Evolutionary conservation across 2,113 vertebrate species (phyloP), one percentile per base, ranked within the genome.

Genomic region (Coptodon bakossiorum): DNA sequence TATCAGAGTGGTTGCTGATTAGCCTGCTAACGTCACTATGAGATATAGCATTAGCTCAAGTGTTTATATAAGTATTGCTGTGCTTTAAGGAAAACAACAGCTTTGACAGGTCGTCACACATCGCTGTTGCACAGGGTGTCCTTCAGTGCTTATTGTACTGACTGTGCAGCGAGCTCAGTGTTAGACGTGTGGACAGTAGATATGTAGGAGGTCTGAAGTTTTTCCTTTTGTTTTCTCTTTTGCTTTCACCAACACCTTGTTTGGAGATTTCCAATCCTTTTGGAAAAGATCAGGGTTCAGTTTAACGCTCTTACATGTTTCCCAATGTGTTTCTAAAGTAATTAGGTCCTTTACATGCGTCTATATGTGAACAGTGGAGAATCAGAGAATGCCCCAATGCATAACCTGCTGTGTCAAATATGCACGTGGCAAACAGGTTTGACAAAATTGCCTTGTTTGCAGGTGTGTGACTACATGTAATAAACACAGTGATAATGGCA

Each of bases 221-320:
- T 56, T 14, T 56, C 12, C 11, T 27, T 4, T 54, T 22, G 29
- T 34, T 63, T 63, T 63, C 0, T 29, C 4, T 29, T 59, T 61
- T 61, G 14, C 8, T 61, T 1, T 61, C 59, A 63, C 59, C 59
- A 63, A 11, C 59, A 63, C 16, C 59, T 61, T 61, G 59, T 63
- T 11, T 0, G 59, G 16, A 63, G 16, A 63, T 36, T 36, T 63
- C 16, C 29, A 34, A 0, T 63, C 59, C 59, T 63, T 3, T 2
- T 63, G 59, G 59, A 63, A 63, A 63, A 11, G 4, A 63, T 63
- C 0, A 12, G 9, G 29, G 29, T 34, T 68, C n/a, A 43, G n/a
- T 12, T 43, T 71, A 40, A 43, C 22, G 1, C 6, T 5, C 31
- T 1, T n/a, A 66, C 61, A 38, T 66, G 61, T 38, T 71, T 24